Evolutionary conservation across 2,797 vertebrate genomes (phyloP).

Genomic region (Sebastes steindachneri): DNA sequence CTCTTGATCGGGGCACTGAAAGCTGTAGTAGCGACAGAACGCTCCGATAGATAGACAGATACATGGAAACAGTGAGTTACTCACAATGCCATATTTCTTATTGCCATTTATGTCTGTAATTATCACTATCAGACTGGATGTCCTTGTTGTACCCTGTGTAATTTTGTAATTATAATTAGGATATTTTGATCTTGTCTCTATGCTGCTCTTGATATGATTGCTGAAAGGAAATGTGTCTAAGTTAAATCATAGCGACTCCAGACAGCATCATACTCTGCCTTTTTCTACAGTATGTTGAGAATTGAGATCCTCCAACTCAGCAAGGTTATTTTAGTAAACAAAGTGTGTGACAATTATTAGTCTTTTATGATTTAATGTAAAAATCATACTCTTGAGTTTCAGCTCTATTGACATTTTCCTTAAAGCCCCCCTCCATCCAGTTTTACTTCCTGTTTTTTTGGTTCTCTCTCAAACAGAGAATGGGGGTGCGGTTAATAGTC

Average conservation of each 20-base stretch:
- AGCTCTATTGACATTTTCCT: not conserved
- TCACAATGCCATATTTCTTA: conserved; percentile 68
- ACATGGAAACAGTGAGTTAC: conserved; percentile 36
- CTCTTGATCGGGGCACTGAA: conserved; percentile 58
- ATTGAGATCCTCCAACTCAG: not conserved
- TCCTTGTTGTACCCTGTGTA: conserved; percentile 73
- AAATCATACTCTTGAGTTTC: not conserved
- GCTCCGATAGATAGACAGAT: conserved; percentile 11
- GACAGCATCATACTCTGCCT: conserved; percentile 50
- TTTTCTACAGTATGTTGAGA: not conserved
- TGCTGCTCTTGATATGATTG: conserved; percentile 73
- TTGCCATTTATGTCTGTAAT: conserved; percentile 76
- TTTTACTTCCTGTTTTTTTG: too few relatives aligned
- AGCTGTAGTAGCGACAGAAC: conserved; percentile 43
- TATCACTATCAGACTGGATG: conserved; percentile 72
- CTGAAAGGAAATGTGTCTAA: conserved; percentile 75
- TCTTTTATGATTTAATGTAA: not conserved
- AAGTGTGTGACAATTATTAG: not conserved
- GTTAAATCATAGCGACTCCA: conserved; percentile 65
- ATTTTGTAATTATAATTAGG: conserved; percentile 81
- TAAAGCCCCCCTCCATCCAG: not conserved
- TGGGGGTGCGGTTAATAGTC: too few relatives aligned
- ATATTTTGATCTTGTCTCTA: conserved; percentile 78
- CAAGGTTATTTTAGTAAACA: not conserved
- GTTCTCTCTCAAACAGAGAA: too few relatives aligned